Evolutionary conservation across 2,888 invertebrate species (phyloP).

Genomic region (Gari tellinella): DNA sequence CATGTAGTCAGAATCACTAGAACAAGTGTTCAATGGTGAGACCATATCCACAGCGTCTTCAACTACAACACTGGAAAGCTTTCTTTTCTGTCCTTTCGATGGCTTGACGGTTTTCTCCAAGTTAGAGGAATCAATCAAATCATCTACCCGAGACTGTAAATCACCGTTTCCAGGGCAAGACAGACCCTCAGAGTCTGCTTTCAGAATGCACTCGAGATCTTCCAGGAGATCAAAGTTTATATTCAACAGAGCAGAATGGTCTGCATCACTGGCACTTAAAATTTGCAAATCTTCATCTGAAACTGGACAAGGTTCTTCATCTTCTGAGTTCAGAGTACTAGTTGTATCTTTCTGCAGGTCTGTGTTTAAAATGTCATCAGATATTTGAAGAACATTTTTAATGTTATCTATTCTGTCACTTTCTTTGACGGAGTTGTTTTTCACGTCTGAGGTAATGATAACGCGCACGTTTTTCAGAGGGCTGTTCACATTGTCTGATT

Average conservation of each 20-base stretch:
- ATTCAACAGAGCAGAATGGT: slow-evolving; percentile 5
- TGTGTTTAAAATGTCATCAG: slow-evolving; percentile 30
- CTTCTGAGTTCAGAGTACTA: neutral
- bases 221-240: slow-evolving; percentile 68
- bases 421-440: neutral
- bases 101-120: neutral
- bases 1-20: slow-evolving; percentile 69
- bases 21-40: slow-evolving; percentile 23
- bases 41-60: slow-evolving; percentile 41
- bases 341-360: slow-evolving; percentile 1
- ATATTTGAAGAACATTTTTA: slow-evolving; percentile 20
- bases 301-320: neutral
- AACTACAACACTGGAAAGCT: slow-evolving; percentile 42
- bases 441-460: slow-evolving; percentile 45
- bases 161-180: slow-evolving; percentile 39
- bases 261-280: neutral
- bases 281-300: slow-evolving; percentile 6
- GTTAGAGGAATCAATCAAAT: slow-evolving; percentile 4
- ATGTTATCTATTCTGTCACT: neutral
- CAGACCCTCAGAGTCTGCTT: slow-evolving; percentile 60
- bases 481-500: slow-evolving; percentile 35
- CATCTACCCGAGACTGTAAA: slow-evolving; percentile 47
- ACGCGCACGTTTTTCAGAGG: slow-evolving; percentile 51
- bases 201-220: slow-evolving; percentile 64
- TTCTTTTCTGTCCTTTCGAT: slow-evolving; percentile 51